Conservation (phyloP, 2,888 invertebrate genomes). For the Vanessa cardui region DNA sequence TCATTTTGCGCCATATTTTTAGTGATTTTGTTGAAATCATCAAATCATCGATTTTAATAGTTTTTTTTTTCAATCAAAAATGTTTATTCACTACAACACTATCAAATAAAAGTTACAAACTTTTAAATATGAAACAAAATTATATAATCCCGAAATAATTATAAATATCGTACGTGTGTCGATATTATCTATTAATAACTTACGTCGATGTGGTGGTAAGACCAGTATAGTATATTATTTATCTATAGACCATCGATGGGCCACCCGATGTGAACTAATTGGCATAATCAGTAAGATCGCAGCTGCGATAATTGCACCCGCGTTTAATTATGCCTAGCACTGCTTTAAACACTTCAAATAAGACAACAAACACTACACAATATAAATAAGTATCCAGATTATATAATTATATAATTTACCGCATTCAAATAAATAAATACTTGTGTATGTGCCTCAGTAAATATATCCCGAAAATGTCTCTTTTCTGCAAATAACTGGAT, state of each 20-base stretch:
- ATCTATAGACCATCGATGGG: constrained; percentile 21
- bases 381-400: neutral
- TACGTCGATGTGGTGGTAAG: neutral
- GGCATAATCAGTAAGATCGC: constrained; percentile 42
- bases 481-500: too few species aligned
- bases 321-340: constrained; percentile 32
- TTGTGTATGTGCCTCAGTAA: too few species aligned
- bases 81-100: neutral
- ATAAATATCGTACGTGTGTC: constrained; percentile 3
- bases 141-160: neutral
- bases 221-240: constrained; percentile 13
- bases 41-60: too few species aligned
- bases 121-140: neutral
- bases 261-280: constrained; percentile 41
- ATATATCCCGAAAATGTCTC: too few species aligned
- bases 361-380: constrained; percentile 12
- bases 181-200: constrained; percentile 12
- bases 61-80: too few species aligned
- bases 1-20: neutral
- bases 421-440: neutral
- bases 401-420: neutral
- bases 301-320: constrained; percentile 40
- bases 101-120: neutral
- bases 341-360: constrained; percentile 19
- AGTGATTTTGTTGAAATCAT: too few species aligned